Evolutionary conservation across 2,888 invertebrate genomes (phyloP).

Genomic region (Campoplex nolae): DNA sequence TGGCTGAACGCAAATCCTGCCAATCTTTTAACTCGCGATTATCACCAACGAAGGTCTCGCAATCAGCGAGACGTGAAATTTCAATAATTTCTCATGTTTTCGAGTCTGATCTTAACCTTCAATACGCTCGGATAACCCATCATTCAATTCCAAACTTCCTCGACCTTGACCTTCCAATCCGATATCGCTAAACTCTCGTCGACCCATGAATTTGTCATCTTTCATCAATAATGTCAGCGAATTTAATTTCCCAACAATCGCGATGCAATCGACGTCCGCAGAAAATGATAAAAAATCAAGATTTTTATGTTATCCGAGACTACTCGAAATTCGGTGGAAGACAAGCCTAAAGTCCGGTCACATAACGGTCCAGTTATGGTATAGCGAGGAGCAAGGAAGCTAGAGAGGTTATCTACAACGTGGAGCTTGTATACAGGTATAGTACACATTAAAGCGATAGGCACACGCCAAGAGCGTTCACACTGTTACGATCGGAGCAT

Average conservation of each 20-base stretch:
- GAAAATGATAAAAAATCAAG: no score
- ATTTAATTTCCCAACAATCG: no score
- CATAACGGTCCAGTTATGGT: constrained; percentile 84
- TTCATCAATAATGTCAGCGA: no score
- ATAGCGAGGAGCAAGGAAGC: constrained; percentile 76
- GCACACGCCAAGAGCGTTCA: background rate
- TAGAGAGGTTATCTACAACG: constrained; percentile 59
- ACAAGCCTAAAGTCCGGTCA: constrained; percentile 78
- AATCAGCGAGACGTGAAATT: constrained; percentile 33
- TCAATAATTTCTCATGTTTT: constrained; percentile 8
- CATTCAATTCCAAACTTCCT: background rate
- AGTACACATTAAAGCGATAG: constrained; percentile 34
- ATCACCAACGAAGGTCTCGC: constrained; percentile 42
- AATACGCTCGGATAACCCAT: background rate
- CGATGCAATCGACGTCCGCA: no score
- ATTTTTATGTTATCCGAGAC: background rate
- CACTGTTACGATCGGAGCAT: constrained; percentile 33
- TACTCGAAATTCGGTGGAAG: constrained; percentile 52
- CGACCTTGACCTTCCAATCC: no score
- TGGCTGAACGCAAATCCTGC: constrained; percentile 39
- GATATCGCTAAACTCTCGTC: no score
- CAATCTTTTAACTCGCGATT: constrained; percentile 37
- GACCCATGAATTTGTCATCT: no score
- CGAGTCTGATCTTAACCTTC: constrained; percentile 22
- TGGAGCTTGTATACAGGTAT: background rate